phyloP scores from a whole-genome alignment of 1,140 invertebrate genomes.

The Acromyrmex charruanus region DNA sequence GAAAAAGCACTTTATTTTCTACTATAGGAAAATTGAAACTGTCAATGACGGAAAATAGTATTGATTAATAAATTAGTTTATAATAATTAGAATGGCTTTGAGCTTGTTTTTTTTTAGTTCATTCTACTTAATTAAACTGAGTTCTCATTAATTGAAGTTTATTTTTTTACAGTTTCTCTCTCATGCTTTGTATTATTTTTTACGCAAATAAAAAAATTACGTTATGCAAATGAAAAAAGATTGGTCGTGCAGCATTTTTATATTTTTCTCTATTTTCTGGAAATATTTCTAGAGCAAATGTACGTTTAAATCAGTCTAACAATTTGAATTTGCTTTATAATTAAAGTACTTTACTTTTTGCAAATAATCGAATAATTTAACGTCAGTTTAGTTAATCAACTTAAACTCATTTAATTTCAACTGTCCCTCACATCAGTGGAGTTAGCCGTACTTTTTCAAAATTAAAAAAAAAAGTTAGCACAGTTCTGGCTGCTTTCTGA shows the following conservation, averaged over 20 bases:
- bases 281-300: neutral
- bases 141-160: neutral
- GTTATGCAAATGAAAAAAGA: neutral
- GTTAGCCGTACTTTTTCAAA: too few relatives aligned
- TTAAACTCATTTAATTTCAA: neutral
- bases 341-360: too few relatives aligned
- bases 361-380: neutral
- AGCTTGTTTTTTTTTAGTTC: neutral
- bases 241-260: neutral
- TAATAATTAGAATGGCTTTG: neutral
- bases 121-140: conserved; percentile 5
- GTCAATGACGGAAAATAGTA: neutral
- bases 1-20: neutral
- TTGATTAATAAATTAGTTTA: neutral
- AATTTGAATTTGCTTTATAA: neutral
- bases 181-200: conserved; percentile 17
- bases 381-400: neutral
- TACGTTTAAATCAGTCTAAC: neutral
- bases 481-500: too few relatives aligned
- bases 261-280: neutral
- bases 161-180: neutral
- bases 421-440: neutral
- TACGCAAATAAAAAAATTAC: neutral
- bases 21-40: conserved; percentile 17
- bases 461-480: too few relatives aligned